These are phyloP conservation scores for Cosmia pyralina DNA, from an alignment of 2,888 invertebrate species.

Conservation along the genomic window DNA sequence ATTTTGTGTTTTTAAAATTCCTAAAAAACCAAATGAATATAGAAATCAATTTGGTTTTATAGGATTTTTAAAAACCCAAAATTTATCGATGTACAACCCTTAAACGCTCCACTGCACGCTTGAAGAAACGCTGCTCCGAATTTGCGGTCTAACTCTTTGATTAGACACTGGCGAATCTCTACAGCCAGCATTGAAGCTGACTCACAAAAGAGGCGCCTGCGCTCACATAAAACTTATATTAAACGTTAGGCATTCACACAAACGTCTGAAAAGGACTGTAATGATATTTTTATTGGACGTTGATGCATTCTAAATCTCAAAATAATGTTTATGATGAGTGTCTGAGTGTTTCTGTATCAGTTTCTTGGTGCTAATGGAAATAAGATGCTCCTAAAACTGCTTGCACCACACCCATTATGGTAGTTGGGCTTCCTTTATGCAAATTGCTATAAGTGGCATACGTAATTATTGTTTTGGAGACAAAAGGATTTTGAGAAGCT, in stretches of 20 bases:
- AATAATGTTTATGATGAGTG: slow-evolving; percentile 60
- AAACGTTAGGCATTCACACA: slow-evolving; percentile 51
- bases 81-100: too few species aligned
- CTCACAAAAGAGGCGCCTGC: slow-evolving; percentile 59
- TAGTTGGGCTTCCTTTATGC: slow-evolving; percentile 25
- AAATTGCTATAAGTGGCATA: slow-evolving; percentile 27
- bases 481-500: slow-evolving; percentile 26
- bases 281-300: slow-evolving; percentile 62
- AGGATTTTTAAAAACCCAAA: too few species aligned
- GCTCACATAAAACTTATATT: slow-evolving; percentile 54
- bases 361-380: slow-evolving; percentile 51
- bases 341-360: slow-evolving; percentile 54
- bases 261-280: slow-evolving; percentile 56
- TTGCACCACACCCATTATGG: slow-evolving; percentile 30
- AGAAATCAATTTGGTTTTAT: too few species aligned
- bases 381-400: slow-evolving; percentile 42
- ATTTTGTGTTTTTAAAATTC: too few species aligned
- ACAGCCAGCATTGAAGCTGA: slow-evolving; percentile 38
- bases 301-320: slow-evolving; percentile 61
- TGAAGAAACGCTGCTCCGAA: too few species aligned
- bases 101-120: too few species aligned
- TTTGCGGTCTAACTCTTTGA: slow-evolving; percentile 18
- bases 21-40: too few species aligned
- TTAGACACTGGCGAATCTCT: slow-evolving; percentile 21
- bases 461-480: slow-evolving; percentile 31